Percentiles rank a stretch among this genome's conserved stretches.
Evolutionary conservation across 92 coral and sea anemone species (phyloP).

Genomic region (Palythoa grandis): DNA sequence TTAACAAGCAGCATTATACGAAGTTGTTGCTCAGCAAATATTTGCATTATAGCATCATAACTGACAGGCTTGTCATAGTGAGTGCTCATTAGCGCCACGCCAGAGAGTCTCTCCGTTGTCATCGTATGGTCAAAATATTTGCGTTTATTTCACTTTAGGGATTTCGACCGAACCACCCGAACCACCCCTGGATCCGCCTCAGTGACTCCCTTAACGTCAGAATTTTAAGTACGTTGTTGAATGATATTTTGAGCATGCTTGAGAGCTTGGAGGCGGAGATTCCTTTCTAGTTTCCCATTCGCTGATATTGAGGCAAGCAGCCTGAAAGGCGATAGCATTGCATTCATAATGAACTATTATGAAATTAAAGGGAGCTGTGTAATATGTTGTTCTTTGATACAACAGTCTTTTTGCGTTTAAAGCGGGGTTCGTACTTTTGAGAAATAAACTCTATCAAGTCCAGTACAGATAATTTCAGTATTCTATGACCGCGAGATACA

Average conservation of each 20-base stretch:
- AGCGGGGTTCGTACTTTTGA: background rate
- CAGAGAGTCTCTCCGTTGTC: too few relatives aligned
- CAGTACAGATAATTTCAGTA: too few relatives aligned
- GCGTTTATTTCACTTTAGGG: too few relatives aligned
- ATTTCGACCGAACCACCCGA: too few relatives aligned
- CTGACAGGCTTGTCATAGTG: too few relatives aligned
- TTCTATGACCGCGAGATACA: too few relatives aligned
- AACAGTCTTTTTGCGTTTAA: background rate
- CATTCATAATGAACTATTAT: background rate
- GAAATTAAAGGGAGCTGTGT: background rate
- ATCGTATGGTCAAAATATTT: too few relatives aligned
- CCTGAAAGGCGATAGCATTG: background rate
- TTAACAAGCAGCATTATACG: too few relatives aligned
- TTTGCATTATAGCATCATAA: too few relatives aligned
- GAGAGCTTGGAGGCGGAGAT: background rate
- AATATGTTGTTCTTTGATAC: background rate
- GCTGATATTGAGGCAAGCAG: background rate
- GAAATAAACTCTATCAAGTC: background rate
- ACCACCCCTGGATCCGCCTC: too few relatives aligned
- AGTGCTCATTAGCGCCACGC: too few relatives aligned
- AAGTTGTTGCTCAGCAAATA: too few relatives aligned
- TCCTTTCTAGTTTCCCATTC: background rate
- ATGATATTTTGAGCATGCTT: background rate
- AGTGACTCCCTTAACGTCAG: background rate
- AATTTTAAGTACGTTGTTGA: background rate